These are phyloP conservation scores for Tromatobia lineatoria DNA, from an alignment of 2,888 invertebrate species.

Conservation along the genomic window DNA sequence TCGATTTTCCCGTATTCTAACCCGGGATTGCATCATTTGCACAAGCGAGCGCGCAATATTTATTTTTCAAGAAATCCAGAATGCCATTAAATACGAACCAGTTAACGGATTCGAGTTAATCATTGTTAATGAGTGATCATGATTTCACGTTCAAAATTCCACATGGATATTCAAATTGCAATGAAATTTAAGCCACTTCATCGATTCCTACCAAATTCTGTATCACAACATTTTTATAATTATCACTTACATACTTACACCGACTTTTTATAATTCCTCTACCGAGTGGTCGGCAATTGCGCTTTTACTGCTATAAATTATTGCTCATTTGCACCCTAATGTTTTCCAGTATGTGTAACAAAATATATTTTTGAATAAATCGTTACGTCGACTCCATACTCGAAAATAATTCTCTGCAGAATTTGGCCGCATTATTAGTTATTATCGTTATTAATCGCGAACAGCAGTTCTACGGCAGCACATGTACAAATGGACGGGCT, in stretches of 20 bases:
- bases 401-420: constrained; percentile 42
- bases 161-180: too few species aligned
- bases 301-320: neutral
- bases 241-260: neutral
- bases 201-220: too few species aligned
- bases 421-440: constrained; percentile 61
- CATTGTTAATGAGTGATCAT: too few species aligned
- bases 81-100: too few species aligned
- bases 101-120: too few species aligned
- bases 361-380: constrained; percentile 52
- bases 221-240: neutral
- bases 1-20: too few species aligned
- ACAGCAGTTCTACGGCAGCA: constrained; percentile 55
- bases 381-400: constrained; percentile 27
- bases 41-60: too few species aligned
- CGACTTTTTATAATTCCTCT: neutral
- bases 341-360: neutral
- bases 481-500: constrained; percentile 52
- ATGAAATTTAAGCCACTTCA: too few species aligned
- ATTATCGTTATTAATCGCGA: constrained; percentile 69
- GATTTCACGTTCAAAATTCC: too few species aligned
- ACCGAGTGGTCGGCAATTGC: neutral
- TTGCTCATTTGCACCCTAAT: neutral
- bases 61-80: too few species aligned
- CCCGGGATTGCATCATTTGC: too few species aligned